These are phyloP conservation scores for Nasonia giraulti DNA, from an alignment of 1,140 invertebrate species.

Conservation along the genomic window DNA sequence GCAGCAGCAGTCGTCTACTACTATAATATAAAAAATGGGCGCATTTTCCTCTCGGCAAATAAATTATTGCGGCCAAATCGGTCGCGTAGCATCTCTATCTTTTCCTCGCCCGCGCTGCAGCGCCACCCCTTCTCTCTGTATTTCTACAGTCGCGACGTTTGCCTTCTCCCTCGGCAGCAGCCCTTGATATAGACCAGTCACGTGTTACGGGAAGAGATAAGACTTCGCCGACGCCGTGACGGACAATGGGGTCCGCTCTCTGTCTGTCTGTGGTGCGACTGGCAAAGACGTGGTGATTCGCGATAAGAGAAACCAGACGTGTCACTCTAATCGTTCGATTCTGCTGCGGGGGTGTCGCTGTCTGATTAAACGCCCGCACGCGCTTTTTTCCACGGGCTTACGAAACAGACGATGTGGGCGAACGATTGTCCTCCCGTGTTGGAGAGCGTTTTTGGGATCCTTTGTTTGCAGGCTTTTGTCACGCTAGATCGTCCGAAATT, in stretches of 20 bases:
- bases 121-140: not conserved
- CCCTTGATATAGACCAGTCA: constrained; percentile 46
- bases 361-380: constrained; percentile 32
- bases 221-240: constrained; percentile 32
- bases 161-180: not conserved
- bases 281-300: constrained; percentile 20
- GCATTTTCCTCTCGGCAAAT: not conserved
- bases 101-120: not conserved
- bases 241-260: constrained; percentile 38
- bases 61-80: not conserved
- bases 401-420: not conserved
- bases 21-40: not conserved
- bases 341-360: not conserved
- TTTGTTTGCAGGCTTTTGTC: no score
- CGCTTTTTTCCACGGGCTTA: not conserved
- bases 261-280: not conserved
- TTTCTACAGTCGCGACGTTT: not conserved
- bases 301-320: constrained; percentile 41
- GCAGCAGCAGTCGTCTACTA: not conserved
- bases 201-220: constrained; percentile 45
- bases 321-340: constrained; percentile 47
- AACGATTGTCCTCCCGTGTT: not conserved
- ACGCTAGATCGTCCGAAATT: no score
- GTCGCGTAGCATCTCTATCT: not conserved
- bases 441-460: not conserved